Evolutionary conservation across 2,797 vertebrate species (phyloP).

Genomic region (Sphenodon punctatus): DNA sequence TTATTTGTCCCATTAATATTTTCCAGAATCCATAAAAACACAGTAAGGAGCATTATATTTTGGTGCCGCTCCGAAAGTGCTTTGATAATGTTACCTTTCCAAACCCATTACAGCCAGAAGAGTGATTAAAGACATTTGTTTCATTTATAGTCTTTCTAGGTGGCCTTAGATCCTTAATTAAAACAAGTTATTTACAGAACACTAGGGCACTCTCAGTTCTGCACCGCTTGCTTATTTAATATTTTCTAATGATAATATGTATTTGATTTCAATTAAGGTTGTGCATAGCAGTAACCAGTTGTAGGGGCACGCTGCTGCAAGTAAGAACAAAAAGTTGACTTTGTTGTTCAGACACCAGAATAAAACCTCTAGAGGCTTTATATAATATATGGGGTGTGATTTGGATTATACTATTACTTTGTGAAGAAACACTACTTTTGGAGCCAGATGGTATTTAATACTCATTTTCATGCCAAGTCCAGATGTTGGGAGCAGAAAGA

Average conservation of each 20-base stretch:
- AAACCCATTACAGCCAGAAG: neutral
- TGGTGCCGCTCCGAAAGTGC: no score
- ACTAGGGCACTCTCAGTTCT: neutral
- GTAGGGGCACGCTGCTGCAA: accelerated
- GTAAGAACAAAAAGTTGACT: accelerated
- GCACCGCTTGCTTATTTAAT: accelerated
- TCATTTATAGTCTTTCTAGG: neutral
- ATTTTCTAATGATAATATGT: neutral
- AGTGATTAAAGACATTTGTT: neutral
- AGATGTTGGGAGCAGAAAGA: no score
- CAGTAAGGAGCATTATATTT: neutral
- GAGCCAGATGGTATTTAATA: no score
- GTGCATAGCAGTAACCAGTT: accelerated
- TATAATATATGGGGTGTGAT: no score
- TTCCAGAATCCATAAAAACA: neutral
- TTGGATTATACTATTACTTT: no score
- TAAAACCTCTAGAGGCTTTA: no score
- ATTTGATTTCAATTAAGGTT: accelerated
- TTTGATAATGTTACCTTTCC: neutral
- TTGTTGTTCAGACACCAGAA: neutral
- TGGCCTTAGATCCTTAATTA: conserved; percentile 9
- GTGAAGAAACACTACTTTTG: no score
- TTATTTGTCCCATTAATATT: no score
- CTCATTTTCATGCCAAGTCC: no score
- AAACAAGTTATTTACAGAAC: neutral